Base-by-base conservation (phyloP, 2,797 vertebrate species). In the Kryptolebias ocellatus region DNA sequence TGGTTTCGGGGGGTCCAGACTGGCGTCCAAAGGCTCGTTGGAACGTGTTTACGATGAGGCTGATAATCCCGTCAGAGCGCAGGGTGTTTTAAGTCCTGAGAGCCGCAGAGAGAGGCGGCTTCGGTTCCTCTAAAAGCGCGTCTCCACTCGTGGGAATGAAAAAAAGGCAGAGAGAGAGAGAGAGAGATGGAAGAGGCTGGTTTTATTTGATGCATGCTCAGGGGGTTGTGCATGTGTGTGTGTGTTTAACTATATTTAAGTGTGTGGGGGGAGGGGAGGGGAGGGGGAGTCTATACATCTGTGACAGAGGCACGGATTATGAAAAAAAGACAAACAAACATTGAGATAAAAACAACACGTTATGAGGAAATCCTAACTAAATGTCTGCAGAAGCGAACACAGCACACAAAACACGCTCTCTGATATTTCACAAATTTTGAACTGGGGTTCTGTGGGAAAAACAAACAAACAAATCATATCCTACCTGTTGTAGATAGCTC, bases 81-180 rank as follows among this genome's bases (percentile, higher is more conserved):
- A 44, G 15, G 11, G 11, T 39, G 60, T 64, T 29, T 59, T 44
- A 2, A 11, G 6, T 79, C 78, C 75, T 69, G 28, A 61, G 64
- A 74, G 44, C 18, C 2, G 45, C 50, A 49, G 62, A 70, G 59
- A 78, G 67, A 74, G 51, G 66, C 76, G 27, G 67, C 65, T 83
- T 61, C 76, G 71, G 24, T 74, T 72, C 72, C 57, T 83, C 76
- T 60, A 61, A 39, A 70, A 70, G 84, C 78, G 79, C 78, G 8
- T 62, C 50, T 59, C 17, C 28, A 72, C 70, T 82, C 72, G 68
- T 83, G 81, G 72, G 74, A 86, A 87, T 70, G 78, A 28, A 37
- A 29, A 5, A 52, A 27, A 28, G 27, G 5, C 47, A 18, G 27
- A 37, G 47, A 37, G 24, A 52, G 42, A 27, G 44, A 31, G 39